phyloP scores from a whole-genome alignment of 1,140 invertebrate species.

The Subanguina moxae region DNA sequence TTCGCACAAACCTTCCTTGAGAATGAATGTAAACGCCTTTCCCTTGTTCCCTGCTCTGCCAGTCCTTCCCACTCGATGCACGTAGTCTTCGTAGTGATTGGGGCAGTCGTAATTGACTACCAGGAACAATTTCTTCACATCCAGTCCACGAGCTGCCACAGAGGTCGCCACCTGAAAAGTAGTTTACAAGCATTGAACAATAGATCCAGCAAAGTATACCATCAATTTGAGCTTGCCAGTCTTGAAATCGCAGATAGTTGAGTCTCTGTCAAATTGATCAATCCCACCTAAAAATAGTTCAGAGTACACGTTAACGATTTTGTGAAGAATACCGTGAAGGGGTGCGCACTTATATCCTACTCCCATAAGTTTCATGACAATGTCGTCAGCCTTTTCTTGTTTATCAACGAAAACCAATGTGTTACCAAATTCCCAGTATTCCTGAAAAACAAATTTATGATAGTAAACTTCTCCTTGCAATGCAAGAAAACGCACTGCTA shows the following conservation, averaged over 20 bases:
- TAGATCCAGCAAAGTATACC: slow-evolving; percentile 58
- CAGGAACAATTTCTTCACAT: slow-evolving; percentile 98
- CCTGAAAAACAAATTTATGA: slow-evolving; percentile 66
- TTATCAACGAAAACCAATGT: slow-evolving; percentile 97
- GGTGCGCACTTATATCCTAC: slow-evolving; percentile 90
- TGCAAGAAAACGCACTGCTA: slow-evolving; percentile 65
- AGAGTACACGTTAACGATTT: no score
- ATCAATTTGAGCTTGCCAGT: slow-evolving; percentile 73
- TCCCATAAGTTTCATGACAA: slow-evolving; percentile 91
- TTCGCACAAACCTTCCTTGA: slow-evolving; percentile 72
- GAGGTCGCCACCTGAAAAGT: slow-evolving; percentile 79
- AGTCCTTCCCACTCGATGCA: slow-evolving; percentile 95
- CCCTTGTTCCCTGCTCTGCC: slow-evolving; percentile 76
- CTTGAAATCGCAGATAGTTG: slow-evolving; percentile 96
- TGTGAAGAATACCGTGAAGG: slow-evolving; percentile 71
- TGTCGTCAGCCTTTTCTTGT: slow-evolving; percentile 88
- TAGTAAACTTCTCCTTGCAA: no score
- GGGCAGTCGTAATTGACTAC: slow-evolving; percentile 99
- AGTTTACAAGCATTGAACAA: not conserved
- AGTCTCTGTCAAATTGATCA: slow-evolving; percentile 97
- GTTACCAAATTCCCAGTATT: slow-evolving; percentile 87
- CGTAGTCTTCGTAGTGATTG: slow-evolving; percentile 72
- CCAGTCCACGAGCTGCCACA: slow-evolving; percentile 94
- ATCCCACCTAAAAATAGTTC: slow-evolving; percentile 71
- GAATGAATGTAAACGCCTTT: slow-evolving; percentile 89